phyloP scores from a whole-genome alignment of 2,797 vertebrate genomes.

The Hirundo rustica region DNA sequence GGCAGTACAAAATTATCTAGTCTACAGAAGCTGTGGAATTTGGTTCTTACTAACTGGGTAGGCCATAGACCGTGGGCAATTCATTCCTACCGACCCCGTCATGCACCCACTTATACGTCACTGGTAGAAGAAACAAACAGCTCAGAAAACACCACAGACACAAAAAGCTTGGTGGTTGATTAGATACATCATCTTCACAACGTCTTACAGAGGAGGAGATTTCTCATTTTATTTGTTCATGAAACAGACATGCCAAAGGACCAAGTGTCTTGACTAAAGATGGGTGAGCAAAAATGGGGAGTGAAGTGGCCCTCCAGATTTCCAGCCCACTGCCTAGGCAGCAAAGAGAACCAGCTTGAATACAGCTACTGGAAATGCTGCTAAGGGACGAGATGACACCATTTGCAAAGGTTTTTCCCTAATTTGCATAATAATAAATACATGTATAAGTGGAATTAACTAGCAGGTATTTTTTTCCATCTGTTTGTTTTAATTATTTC shows the following conservation, averaged over 20 bases:
- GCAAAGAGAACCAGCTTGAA: not conserved
- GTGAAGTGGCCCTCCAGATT: not conserved
- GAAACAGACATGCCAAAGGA: not conserved
- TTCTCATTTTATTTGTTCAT: not conserved
- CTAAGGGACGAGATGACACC: not conserved
- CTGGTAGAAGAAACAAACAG: not conserved
- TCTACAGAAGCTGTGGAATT: not conserved
- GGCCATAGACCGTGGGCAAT: not conserved
- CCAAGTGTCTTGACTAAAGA: not conserved
- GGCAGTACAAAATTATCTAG: not conserved
- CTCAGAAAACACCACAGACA: not conserved
- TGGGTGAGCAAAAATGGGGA: not conserved
- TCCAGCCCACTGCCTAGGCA: not conserved
- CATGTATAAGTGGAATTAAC: slow-evolving; percentile 56
- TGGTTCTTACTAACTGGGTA: not conserved
- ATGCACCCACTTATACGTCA: not conserved
- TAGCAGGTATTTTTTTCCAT: slow-evolving; percentile 29
- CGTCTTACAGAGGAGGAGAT: not conserved
- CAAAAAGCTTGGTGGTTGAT: not conserved
- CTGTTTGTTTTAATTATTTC: slow-evolving; percentile 74
- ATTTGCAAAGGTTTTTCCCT: slow-evolving; percentile 39
- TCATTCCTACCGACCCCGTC: not conserved
- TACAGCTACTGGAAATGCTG: not conserved
- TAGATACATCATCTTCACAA: not conserved
- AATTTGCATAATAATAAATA: slow-evolving; percentile 64